A percentile compares a stretch with the other conserved stretches of the same genome.
Conservation (phyloP, 1,140 invertebrate genomes). For the Samia ricini region DNA sequence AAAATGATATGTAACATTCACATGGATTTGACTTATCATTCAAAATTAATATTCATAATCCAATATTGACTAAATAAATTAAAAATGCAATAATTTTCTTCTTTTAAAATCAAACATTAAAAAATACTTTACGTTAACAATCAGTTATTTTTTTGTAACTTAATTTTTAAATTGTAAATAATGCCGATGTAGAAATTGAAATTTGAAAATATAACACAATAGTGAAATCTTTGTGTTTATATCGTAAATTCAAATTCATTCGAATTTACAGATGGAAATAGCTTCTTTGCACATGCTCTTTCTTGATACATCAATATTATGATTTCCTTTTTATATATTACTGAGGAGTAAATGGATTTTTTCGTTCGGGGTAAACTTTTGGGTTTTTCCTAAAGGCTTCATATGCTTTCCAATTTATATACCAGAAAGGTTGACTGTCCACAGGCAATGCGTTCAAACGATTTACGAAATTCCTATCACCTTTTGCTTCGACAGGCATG, state of each 20-base stretch:
- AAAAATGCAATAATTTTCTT: no score
- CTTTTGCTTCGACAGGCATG: constrained; percentile 66
- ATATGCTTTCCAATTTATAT: constrained; percentile 76
- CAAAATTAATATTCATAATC: neutral
- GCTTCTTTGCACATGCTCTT: neutral
- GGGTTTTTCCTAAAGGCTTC: constrained; percentile 60
- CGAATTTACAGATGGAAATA: no score
- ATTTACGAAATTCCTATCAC: constrained; percentile 71
- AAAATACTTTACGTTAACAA: no score
- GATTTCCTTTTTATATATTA: constrained; percentile 1
- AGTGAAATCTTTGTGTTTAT: no score
- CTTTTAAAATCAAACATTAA: no score
- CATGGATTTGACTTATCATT: neutral
- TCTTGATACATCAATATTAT: neutral
- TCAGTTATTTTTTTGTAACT: no score
- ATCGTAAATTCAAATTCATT: no score
- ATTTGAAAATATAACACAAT: no score
- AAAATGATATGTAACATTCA: neutral
- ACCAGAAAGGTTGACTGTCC: constrained; percentile 80
- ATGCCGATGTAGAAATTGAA: no score
- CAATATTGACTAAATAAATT: no score
- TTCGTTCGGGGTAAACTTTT: constrained; percentile 43
- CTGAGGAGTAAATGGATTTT: constrained; percentile 36
- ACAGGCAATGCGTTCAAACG: constrained; percentile 73
- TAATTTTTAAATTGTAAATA: no score